Base-by-base conservation (phyloP, 2,888 invertebrate species). In the Leptopilina myrica region DNA sequence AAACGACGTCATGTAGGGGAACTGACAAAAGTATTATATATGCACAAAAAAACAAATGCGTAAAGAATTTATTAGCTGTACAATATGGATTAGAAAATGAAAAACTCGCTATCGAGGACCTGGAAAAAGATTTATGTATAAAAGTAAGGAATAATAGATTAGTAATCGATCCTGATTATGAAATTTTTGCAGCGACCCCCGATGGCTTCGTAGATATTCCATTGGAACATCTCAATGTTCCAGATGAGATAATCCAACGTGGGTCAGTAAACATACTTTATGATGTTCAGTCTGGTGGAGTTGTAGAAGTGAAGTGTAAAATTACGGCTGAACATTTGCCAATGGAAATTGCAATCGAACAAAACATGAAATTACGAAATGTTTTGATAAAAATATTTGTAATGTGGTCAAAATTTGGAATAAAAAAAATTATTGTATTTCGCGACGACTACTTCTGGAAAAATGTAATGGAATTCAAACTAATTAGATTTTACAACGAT, bases 371-470 rank as follows among this genome's bases (percentile, higher is more conserved):
- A 56, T 14, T 78, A 26, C 73, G 15, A 43, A 49, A 62, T n/a
- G 76, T 82, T 1, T 80, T 73, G 56, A 78, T n/a, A 82, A 78
- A 46, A 76, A 73, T 84, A 8, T 85, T 87, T 78, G 80, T 78
- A 9, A 8, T 87, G 26, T 85, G 84, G 82, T 86, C 85, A 15
- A 73, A 80, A 0, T 53, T 77, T 8, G 79, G 80, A 56, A 33
- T 83, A 6, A 82, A 85, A 76, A 7, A 53, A 8, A 40, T 85
- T 5, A 78, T 15, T 4, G 83, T 85, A n/a, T 5, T 64, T 8
- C 79, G 66, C 77, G 84, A 87, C 56, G 77, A 85, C 46, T 14
- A 78, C 0, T 87, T 87, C 78, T 85, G 85, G 83, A 66, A 76
- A n/a, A 33, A 81, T 1, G 56, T 80, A 78, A 85, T 86, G 83